Evolutionary conservation across 2,113 vertebrate species (phyloP).

Genomic region (Falcunculus frontatus): DNA sequence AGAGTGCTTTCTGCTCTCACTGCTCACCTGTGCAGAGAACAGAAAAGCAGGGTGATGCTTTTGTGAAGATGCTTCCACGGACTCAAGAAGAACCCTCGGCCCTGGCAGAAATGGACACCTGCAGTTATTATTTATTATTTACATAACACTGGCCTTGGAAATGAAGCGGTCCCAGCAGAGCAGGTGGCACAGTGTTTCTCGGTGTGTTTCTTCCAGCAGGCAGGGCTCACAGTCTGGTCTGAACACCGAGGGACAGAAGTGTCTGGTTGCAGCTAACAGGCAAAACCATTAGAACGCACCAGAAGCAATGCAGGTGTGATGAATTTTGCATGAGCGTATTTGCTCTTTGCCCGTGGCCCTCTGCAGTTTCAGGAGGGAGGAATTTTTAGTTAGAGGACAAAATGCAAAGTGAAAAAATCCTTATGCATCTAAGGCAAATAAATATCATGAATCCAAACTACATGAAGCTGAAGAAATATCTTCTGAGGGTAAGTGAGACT

Average conservation of each 20-base stretch:
- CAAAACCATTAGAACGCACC: neutral
- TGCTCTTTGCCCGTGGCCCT: neutral
- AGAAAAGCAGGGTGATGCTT: neutral
- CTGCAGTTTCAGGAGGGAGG: neutral
- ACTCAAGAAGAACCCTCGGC: neutral
- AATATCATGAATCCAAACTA: neutral
- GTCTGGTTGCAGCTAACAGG: neutral
- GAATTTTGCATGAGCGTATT: neutral
- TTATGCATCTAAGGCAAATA: neutral
- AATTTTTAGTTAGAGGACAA: neutral
- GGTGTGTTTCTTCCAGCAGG: neutral
- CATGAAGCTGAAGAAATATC: neutral
- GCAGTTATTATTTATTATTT: neutral
- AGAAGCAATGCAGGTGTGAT: neutral
- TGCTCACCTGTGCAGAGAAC: rapidly evolving
- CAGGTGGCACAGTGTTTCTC: neutral
- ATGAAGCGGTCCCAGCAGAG: neutral
- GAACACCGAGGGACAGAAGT: neutral
- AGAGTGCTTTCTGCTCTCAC: neutral
- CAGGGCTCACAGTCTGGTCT: neutral
- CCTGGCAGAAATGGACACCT: neutral
- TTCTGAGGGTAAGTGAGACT: neutral
- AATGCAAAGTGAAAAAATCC: neutral
- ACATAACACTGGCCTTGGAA: neutral
- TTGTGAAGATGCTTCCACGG: neutral